Base-by-base conservation (phyloP, 2,797 vertebrate genomes). In the Tachyglossus aculeatus region DNA sequence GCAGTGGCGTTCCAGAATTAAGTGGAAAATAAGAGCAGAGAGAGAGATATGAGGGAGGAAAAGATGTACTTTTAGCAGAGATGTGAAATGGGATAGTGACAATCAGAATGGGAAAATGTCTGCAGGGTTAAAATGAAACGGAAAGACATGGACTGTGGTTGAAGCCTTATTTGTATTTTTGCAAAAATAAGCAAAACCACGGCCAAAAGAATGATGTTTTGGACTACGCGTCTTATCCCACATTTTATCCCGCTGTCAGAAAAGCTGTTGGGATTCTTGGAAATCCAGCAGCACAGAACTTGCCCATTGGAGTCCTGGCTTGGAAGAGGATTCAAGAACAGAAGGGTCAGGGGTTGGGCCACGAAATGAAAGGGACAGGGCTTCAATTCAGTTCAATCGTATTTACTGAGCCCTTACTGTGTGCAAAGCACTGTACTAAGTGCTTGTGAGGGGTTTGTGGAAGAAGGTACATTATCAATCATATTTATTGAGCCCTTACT, bases 81-180 rank as follows among this genome's bases (percentile, higher is more conserved):
- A 55, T 58, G 31, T 25, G 32, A 55, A 34, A 43, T 73, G 15
- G 75, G 48, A 25, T 66, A 21, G 19, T 68, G 24, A 38, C 24
- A n/a, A n/a, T n/a, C n/a, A 58, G 57, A 68, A n/a, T 48, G 36
- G 64, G 47, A 52, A 57, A 73, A 48, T 50, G 63, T 56, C 22
- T 37, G 36, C 31, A 62, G 38, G 19, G 15, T 44, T 73, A 27
- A n/a, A 72, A 54, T 11, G 18, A 77, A 52, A 25, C 69, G 34
- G 25, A 34, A 44, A 67, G 37, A 51, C 44, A 6, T 47, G 27
- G n/a, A 38, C 19, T 67, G 55, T 58, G 15, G 64, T 73, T 43
- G 62, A 78, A 66, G 52, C 24, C 2, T 25, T 48, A n/a, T n/a
- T 51, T 74, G 52, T 69, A 37, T 48, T 81, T 79, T 74, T 70